Conservation (phyloP, 2,113 vertebrate species). For the Platichthys stellatus region DNA sequence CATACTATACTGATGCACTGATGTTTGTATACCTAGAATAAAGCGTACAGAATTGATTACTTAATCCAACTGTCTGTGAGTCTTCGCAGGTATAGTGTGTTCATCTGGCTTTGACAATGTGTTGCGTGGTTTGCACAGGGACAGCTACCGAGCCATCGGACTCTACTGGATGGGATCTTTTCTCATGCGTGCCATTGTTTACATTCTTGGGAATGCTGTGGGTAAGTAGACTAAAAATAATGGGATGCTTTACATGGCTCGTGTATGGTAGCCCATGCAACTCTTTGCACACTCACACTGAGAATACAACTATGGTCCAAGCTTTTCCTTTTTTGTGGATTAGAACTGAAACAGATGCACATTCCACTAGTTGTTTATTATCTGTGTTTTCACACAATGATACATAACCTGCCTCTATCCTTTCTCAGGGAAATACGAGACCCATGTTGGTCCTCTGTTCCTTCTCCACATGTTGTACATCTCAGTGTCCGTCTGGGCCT, state of each 20-base stretch:
- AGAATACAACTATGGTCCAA: neutral
- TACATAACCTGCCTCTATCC: neutral
- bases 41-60: neutral
- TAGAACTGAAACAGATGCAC: neutral
- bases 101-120: constrained; percentile 35
- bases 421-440: constrained; percentile 90
- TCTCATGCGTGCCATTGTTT: constrained; percentile 90
- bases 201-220: constrained; percentile 93
- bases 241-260: constrained; percentile 44
- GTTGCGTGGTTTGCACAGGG: constrained; percentile 77
- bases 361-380: neutral
- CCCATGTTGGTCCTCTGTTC: constrained; percentile 83
- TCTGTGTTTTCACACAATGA: neutral
- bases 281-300: neutral
- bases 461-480: constrained; percentile 86
- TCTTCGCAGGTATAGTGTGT: constrained; percentile 6
- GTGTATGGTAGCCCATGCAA: neutral
- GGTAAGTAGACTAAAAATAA: constrained; percentile 85
- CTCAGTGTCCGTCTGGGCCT: constrained; percentile 90
- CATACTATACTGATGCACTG: neutral
- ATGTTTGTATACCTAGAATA: too few species aligned
- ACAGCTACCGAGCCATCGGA: constrained; percentile 91
- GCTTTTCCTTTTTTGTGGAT: neutral
- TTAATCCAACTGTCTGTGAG: neutral
- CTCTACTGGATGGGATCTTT: constrained; percentile 96